Conservation (phyloP, 2,113 vertebrate genomes). For the Ceyx cyanopectus region DNA sequence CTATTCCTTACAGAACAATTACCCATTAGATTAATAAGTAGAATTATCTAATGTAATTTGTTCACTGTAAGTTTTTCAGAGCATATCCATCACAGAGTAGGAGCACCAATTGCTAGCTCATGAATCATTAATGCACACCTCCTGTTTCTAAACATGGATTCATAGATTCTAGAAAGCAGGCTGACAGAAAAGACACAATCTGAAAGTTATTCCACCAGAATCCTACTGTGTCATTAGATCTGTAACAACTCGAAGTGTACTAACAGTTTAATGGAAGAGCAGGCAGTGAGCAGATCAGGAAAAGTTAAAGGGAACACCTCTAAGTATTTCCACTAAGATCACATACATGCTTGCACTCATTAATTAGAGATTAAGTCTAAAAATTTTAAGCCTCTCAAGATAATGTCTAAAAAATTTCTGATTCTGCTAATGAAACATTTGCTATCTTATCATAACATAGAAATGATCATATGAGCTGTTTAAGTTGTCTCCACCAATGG, state of each 20-base stretch:
- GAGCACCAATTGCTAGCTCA: background rate
- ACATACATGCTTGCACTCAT: slow-evolving; percentile 21
- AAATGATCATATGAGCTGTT: background rate
- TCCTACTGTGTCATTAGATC: background rate
- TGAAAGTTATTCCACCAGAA: background rate
- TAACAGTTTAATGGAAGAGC: background rate
- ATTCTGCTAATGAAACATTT: background rate
- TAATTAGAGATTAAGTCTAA: slow-evolving; percentile 51
- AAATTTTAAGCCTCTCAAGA: slow-evolving; percentile 29
- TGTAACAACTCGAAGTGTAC: background rate
- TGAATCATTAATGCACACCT: background rate
- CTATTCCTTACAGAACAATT: background rate
- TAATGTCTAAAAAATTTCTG: background rate
- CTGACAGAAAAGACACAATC: background rate
- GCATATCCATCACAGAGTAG: background rate
- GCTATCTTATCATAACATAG: background rate
- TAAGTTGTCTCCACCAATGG: background rate
- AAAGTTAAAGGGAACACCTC: background rate
- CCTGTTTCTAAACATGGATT: background rate
- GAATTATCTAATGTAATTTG: background rate
- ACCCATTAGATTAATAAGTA: background rate
- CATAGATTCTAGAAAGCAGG: background rate
- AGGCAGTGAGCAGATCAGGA: background rate
- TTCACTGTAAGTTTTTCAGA: background rate
- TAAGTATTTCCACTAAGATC: background rate